Base-by-base conservation (phyloP, 1,140 invertebrate species). In the Penaeus japonicus region DNA sequence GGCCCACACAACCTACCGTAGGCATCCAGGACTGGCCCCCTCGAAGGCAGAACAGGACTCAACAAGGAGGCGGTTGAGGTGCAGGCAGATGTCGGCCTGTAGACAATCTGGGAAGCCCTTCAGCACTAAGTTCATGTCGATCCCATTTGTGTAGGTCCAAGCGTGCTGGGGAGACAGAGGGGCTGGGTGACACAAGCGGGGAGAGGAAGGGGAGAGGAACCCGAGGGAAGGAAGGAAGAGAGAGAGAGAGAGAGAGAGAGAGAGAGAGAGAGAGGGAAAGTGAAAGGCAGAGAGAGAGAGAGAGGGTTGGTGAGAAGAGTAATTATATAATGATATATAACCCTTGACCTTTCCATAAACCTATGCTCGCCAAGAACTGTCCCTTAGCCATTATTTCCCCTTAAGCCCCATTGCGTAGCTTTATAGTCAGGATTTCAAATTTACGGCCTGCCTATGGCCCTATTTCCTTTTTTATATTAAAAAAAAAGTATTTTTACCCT, bases 91-190 rank as follows among this genome's bases (percentile, higher is more conserved):
- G 93, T 99, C 99, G 55, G 98, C 98, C 94, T 99, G 98, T 65
- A 99, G 95, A 93, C 98, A 99, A 93, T 99, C 98, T 5, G 98
- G 98, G 93, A 99, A 99, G 65, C 98, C 98, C 94, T 99, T 99
- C 54, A 99, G 94, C 53, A 99, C 96, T 91, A 96, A 97, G 92
- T 98, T 99, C 95, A 99, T 99, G 92, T 99, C 98, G 89, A 99
- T 99, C 57, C 98, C 98, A 92, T 99, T 99, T n/a, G 98, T 99
- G 92, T 99, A 99, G 10, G 97, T 97, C 98, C 98, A 99, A 2
- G 98, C 97, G 92, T 99, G 98, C 93, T 97, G 96, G 81, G 87
- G 80, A 59, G 81, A 87, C 53, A 87, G 53, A 87, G 85, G 85
- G 85, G 57, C 78, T 22, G 85, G 85, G 85, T 87, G 85, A 87